Percentiles rank a stretch among this genome's conserved stretches.
phyloP scores from a whole-genome alignment of 2,888 invertebrate genomes.

The Notodonta ziczac region DNA sequence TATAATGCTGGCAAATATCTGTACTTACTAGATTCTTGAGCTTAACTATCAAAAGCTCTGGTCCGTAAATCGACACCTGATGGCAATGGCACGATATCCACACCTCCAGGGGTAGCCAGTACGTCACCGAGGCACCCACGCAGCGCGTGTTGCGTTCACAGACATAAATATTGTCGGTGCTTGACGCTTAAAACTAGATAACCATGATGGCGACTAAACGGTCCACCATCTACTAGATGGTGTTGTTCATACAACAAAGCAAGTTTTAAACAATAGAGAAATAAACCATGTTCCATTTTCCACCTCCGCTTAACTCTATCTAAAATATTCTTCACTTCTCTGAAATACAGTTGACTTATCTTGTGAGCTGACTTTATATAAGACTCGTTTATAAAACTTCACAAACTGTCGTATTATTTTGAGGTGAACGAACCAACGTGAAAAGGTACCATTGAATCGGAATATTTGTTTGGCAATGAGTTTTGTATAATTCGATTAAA shows the following conservation, averaged over 20 bases:
- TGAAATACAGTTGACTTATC: slow-evolving; percentile 47
- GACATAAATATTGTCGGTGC: slow-evolving; percentile 57
- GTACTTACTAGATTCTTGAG: slow-evolving; percentile 3
- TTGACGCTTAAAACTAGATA: slow-evolving; percentile 63
- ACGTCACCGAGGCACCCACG: slow-evolving; percentile 55
- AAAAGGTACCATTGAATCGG: slow-evolving; percentile 45
- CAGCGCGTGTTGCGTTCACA: slow-evolving; percentile 49
- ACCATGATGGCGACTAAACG: slow-evolving; percentile 53
- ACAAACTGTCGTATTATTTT: slow-evolving; percentile 23
- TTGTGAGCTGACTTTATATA: slow-evolving; percentile 42
- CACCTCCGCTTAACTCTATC: slow-evolving; percentile 58
- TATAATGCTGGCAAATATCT: neutral
- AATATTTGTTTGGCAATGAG: slow-evolving; percentile 57
- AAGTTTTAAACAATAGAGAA: slow-evolving; percentile 71
- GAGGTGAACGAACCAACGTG: slow-evolving; percentile 49
- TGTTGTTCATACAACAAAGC: slow-evolving; percentile 54
- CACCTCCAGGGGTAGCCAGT: slow-evolving; percentile 40
- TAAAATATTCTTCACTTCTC: slow-evolving; percentile 49
- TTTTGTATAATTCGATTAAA: slow-evolving; percentile 70
- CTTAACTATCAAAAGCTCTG: slow-evolving; percentile 12
- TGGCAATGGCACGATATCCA: slow-evolving; percentile 41
- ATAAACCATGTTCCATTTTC: slow-evolving; percentile 70
- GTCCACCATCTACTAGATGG: slow-evolving; percentile 42
- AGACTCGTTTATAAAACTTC: slow-evolving; percentile 38
- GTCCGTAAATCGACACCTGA: slow-evolving; percentile 42